These are phyloP conservation scores for Cephus spinipes DNA, from an alignment of 2,888 invertebrate species.

Conservation along the genomic window DNA sequence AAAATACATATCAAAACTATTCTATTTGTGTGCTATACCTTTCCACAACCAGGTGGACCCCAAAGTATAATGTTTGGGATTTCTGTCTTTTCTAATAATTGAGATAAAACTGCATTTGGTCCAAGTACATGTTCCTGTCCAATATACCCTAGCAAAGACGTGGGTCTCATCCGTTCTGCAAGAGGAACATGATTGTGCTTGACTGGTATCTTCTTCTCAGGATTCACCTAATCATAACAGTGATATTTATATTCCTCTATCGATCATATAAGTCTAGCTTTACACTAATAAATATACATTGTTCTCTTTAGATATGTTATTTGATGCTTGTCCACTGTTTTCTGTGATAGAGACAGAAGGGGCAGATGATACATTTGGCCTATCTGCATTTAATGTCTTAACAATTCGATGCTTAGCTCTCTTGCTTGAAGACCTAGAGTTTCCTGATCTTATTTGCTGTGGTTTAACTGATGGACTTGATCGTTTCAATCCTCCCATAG, in stretches of 20 bases:
- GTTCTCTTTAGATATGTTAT: not conserved
- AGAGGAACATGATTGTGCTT: conserved; percentile 68
- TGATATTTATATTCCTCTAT: not conserved
- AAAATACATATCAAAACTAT: not conserved
- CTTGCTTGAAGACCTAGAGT: not conserved
- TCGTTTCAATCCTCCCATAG: conserved; percentile 31
- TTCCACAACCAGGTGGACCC: conserved; percentile 90
- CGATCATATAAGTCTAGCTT: not conserved
- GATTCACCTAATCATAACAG: not conserved
- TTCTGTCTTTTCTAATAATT: conserved; percentile 75
- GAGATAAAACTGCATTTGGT: conserved; percentile 73
- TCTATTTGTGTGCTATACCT: conserved; percentile 67
- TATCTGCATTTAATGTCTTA: not conserved
- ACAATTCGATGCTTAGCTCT: not conserved
- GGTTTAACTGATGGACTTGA: conserved; percentile 17
- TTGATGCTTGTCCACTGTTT: not conserved
- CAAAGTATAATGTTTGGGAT: conserved; percentile 86
- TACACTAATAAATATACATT: not conserved
- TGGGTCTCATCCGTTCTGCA: conserved; percentile 82
- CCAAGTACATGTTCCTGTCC: conserved; percentile 81
- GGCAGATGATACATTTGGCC: not conserved
- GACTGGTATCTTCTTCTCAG: conserved; percentile 22
- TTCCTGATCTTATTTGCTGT: not conserved
- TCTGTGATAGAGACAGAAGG: not conserved
- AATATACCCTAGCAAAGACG: conserved; percentile 73